Base-by-base conservation (phyloP, 2,113 vertebrate genomes). In the Salvator merianae region DNA sequence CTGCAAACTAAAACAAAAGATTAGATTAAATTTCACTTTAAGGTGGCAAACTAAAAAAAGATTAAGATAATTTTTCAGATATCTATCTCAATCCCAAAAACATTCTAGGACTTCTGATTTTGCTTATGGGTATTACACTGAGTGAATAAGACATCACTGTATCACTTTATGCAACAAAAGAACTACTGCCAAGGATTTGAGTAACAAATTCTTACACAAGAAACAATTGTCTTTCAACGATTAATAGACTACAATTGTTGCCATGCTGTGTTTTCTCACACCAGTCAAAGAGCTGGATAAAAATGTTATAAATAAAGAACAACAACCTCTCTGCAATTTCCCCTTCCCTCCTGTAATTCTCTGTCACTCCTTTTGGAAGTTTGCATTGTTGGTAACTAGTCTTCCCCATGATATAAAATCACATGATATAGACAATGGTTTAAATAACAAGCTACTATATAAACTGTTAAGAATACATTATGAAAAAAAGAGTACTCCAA, bases 1-100 rank as follows among this genome's bases (percentile, higher is more conserved):
- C 97, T 96, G 93, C 98, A 99, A 93, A 99, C 99, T 99, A 92
- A 55, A 90, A 89, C 1, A n/a, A 75, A 93, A 0, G 2, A 43
- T 78, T 5, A 85, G 86, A 79, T 92, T 12, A 88, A 5, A 22
- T 73, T 69, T 26, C n/a, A 81, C 65, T 53, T 82, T 66, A 75
- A 0, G 3, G n/a, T 38, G 12, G 69, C 43, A 53, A 16, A n/a
- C 28, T 63, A 73, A 20, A 10, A 65, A 43, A 18, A 47, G 47
- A 18, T 65, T 24, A 24, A 26, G 70, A 59, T 78, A 55, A 10
- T 10, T 82, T 73, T 82, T 59, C 50, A 73, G 28, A 72, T 70
- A 26, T 55, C 22, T 28, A 71, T 18, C 8, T 22, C 26, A 38
- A 36, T 12, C 26, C 50, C 55, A 72, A 59, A 4, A 1, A 82